These are phyloP conservation scores for Calidris pygmaea DNA, from an alignment of 2,113 vertebrate species.

Conservation along the genomic window DNA sequence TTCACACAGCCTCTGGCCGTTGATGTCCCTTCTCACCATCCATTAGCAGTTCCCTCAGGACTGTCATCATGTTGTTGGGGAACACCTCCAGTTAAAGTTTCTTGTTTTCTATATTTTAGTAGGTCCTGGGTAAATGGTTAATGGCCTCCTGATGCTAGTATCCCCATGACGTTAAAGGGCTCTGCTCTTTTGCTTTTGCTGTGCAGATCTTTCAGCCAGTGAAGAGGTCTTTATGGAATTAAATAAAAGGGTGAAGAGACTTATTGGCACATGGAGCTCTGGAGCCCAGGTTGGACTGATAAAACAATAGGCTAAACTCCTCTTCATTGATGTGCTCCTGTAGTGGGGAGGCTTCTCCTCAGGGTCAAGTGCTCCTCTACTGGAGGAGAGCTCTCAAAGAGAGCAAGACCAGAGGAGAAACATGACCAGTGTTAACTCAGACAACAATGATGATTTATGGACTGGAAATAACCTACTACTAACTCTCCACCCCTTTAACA, in stretches of 20 bases:
- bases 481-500: background rate
- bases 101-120: background rate
- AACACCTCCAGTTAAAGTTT: background rate
- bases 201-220: background rate
- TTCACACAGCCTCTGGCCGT: background rate
- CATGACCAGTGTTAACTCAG: background rate
- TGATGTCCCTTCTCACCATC: background rate
- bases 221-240: background rate
- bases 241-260: background rate
- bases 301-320: background rate
- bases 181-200: background rate
- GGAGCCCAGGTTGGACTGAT: background rate
- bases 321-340: background rate
- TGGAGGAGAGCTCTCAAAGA: background rate
- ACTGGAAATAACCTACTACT: background rate
- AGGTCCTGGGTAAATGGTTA: background rate
- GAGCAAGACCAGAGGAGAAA: background rate
- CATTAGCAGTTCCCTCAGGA: rapidly evolving
- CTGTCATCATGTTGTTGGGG: background rate
- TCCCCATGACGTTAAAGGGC: background rate
- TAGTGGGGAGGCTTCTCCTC: background rate
- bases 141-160: background rate
- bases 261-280: background rate
- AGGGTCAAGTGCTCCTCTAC: background rate
- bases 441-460: background rate